Conservation (phyloP, 2,888 invertebrate genomes). For the Cynaeus angustus region DNA sequence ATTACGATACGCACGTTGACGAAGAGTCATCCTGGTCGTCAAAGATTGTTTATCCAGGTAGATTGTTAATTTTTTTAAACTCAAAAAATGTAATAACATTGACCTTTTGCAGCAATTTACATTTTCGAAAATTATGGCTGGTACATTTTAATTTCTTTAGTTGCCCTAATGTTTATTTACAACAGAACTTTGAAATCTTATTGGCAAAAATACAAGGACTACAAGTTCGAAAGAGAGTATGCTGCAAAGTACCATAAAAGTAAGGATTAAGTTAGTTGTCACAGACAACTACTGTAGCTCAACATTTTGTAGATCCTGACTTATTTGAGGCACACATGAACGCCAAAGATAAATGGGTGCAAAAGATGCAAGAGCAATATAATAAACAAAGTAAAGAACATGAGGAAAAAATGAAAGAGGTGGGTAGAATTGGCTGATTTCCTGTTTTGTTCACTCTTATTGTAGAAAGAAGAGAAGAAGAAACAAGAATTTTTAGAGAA, state of each 20-base stretch:
- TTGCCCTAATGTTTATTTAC: slow-evolving; percentile 61
- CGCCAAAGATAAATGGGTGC: slow-evolving; percentile 65
- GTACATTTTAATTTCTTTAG: slow-evolving; percentile 63
- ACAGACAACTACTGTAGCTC: slow-evolving; percentile 19
- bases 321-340: slow-evolving; percentile 61
- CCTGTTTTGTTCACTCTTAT: slow-evolving; percentile 36
- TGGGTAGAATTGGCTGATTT: slow-evolving; percentile 38
- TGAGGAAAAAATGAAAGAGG: slow-evolving; percentile 63
- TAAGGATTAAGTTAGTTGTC: slow-evolving; percentile 53
- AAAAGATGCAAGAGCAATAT: slow-evolving; percentile 68
- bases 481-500: slow-evolving; percentile 53
- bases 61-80: not conserved
- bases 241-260: slow-evolving; percentile 69
- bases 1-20: too few relatives aligned
- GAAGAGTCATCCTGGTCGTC: too few relatives aligned
- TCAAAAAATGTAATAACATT: not conserved
- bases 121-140: slow-evolving; percentile 61
- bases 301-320: slow-evolving; percentile 66
- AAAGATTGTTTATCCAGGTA: too few relatives aligned
- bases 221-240: slow-evolving; percentile 65
- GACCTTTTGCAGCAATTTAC: slow-evolving; percentile 5
- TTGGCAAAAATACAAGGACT: slow-evolving; percentile 62
- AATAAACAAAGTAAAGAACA: slow-evolving; percentile 59
- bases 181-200: slow-evolving; percentile 61
- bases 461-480: slow-evolving; percentile 59